Base-by-base conservation (phyloP, 2,797 vertebrate genomes). In the Delichon dasypus region DNA sequence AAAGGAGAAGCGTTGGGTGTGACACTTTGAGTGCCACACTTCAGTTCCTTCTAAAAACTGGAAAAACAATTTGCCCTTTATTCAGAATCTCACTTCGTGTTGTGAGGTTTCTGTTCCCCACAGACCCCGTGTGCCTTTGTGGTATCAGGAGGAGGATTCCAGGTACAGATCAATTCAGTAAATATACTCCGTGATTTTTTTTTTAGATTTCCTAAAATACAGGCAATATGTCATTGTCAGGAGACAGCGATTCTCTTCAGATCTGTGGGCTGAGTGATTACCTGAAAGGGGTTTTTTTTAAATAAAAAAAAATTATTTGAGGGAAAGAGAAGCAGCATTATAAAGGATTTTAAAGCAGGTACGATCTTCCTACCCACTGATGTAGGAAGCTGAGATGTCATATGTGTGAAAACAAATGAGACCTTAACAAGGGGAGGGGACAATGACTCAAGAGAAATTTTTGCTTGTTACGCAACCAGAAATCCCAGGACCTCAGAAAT, bases 371-470 rank as follows among this genome's bases (percentile, higher is more conserved):
- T 55, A 23, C 83, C 79, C 67, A 54, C 90, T 94, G 80, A 68
- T 90, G 90, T 73, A 94, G 90, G 90, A 91, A 96, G 91, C 80
- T 92, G 75, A 65, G 83, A 81, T 90, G 88, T 94, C 89, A 60
- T 90, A 68, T 90, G 88, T 94, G 93, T 96, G 94, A 88, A 94
- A 94, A 94, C 94, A 96, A 96, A 95, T 84, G 76, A 93, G 90
- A 94, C 79, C 48, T 94, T 91, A 72, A 44, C 73, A 42, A 93
- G 88, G 79, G 45, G 50, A 93, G 36, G 76, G 62, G 76, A 66
- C 79, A 74, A 85, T 68, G 82, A 86, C 85, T 95, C 50, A 34
- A 90, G 44, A 91, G 81, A 90, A 91, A 73, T 81, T 96, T 93
- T 81, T 90, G 57, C 74, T 86, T 78, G 48, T 94, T 95, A 93